Conservation (phyloP, 2,888 invertebrate species). For the Sacculina carcini region DNA sequence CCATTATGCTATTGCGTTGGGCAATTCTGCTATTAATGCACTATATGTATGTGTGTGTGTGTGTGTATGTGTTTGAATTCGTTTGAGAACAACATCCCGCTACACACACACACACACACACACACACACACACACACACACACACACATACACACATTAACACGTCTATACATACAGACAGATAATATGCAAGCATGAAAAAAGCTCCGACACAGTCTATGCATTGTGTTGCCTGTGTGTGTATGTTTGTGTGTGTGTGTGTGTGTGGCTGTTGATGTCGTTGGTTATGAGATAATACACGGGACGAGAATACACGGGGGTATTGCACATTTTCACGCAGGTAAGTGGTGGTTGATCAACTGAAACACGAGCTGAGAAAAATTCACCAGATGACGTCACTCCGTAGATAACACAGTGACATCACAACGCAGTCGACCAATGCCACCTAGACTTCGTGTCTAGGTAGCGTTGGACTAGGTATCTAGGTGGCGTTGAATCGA, state of each 20-base stretch:
- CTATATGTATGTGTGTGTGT: background rate
- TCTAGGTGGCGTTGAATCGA: no score
- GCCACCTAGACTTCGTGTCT: no score
- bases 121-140: background rate
- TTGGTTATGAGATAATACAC: background rate
- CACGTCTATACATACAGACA: background rate
- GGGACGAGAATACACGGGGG: background rate
- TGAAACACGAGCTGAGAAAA: background rate
- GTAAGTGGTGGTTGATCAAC: no score
- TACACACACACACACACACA: constrained; percentile 1
- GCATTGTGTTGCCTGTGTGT: background rate
- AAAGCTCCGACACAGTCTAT: background rate
- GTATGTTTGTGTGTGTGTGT: constrained; percentile 5
- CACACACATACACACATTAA: constrained; percentile 5
- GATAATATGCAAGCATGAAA: background rate
- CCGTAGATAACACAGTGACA: constrained; percentile 1
- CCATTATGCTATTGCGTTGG: no score
- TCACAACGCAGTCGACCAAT: constrained; percentile 3
- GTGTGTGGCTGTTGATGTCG: background rate
- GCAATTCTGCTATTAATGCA: no score
- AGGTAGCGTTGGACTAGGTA: no score
- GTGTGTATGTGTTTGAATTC: background rate
- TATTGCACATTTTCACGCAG: no score
- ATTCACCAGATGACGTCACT: background rate
- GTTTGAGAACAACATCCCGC: background rate